phyloP scores from a whole-genome alignment of 2,113 vertebrate genomes.

The Nesogale talazaci region DNA sequence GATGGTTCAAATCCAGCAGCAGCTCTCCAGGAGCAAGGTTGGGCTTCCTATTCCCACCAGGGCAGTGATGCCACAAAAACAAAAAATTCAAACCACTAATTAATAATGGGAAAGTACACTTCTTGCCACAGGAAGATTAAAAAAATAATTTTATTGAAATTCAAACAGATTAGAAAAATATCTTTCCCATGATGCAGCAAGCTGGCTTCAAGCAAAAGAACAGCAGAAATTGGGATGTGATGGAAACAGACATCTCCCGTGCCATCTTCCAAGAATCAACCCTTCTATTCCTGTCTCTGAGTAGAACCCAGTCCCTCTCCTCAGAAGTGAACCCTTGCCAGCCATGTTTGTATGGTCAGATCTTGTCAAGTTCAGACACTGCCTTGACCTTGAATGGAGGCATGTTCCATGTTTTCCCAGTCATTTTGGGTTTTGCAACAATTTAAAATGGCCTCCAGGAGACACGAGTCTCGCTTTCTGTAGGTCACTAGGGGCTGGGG shows the following conservation, averaged over 20 bases:
- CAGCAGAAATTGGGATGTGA: not conserved
- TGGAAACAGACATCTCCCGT: not conserved
- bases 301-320: not conserved
- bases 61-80: too few relatives aligned
- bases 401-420: not conserved
- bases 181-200: not conserved
- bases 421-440: not conserved
- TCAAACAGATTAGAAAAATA: not conserved
- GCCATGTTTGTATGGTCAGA: not conserved
- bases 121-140: conserved; percentile 12
- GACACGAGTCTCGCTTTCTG: not conserved
- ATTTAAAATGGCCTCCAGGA: conserved; percentile 1
- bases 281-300: not conserved
- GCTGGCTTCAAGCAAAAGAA: conserved; percentile 1
- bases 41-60: too few relatives aligned
- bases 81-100: too few relatives aligned
- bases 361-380: not conserved
- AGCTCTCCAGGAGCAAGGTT: too few relatives aligned
- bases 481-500: too few relatives aligned
- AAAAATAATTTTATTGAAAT: conserved; percentile 40
- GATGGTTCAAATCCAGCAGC: too few relatives aligned
- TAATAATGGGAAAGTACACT: not conserved
- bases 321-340: not conserved
- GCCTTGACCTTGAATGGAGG: not conserved
- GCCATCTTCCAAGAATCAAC: not conserved